Evolutionary conservation across 2,888 invertebrate genomes (phyloP).

Genomic region (Phalera bucephala): DNA sequence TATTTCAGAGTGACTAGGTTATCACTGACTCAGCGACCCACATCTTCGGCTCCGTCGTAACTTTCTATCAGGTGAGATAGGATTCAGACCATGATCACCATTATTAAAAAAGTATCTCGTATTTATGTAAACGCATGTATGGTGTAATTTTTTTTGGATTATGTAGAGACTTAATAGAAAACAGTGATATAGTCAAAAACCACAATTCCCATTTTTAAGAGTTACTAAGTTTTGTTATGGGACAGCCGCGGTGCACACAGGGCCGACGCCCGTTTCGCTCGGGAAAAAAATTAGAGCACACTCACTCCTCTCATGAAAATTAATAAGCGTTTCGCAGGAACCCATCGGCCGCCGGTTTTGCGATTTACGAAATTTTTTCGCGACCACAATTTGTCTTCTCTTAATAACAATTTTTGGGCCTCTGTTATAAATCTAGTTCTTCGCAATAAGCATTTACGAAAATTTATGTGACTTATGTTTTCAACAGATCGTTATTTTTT

Average conservation of each 20-base stretch:
- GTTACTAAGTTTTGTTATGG: too few relatives aligned
- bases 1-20: too few relatives aligned
- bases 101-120: too few relatives aligned
- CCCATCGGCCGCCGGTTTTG: conserved; percentile 36
- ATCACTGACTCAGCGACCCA: too few relatives aligned
- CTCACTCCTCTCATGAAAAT: conserved; percentile 57
- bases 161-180: too few relatives aligned
- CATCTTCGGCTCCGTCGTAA: too few relatives aligned
- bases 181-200: too few relatives aligned
- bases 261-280: conserved; percentile 2
- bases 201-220: too few relatives aligned
- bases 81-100: too few relatives aligned
- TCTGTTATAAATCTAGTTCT: not conserved
- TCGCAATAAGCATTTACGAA: not conserved
- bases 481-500: not conserved
- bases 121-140: too few relatives aligned
- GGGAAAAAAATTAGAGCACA: conserved; percentile 58
- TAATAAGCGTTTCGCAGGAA: conserved; percentile 52
- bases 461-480: not conserved
- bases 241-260: conserved; percentile 16
- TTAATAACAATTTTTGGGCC: conserved; percentile 9
- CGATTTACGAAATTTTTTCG: conserved; percentile 45
- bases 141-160: too few relatives aligned
- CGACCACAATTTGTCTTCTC: conserved; percentile 47
- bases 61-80: too few relatives aligned